Conservation (phyloP, 2,113 vertebrate genomes). For the Nipponia nippon region DNA sequence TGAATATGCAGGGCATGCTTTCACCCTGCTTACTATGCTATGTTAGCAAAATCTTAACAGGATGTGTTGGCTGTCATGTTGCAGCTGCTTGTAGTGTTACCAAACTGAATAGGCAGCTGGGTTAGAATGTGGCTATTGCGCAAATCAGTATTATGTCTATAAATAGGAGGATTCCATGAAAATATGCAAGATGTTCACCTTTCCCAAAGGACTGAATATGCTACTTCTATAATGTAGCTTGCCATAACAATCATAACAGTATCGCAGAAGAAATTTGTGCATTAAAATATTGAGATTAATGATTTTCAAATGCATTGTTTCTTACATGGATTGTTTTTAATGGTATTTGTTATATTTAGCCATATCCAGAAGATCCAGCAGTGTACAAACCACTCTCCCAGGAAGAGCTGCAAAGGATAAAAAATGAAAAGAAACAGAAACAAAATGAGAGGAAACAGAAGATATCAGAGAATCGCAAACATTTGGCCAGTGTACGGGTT, state of each 20-base stretch:
- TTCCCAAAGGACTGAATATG: background rate
- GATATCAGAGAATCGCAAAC: conserved; percentile 98
- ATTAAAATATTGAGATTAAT: background rate
- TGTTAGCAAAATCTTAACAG: background rate
- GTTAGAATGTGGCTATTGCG: background rate
- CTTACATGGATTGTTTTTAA: background rate
- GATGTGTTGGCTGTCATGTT: background rate
- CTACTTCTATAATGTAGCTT: background rate
- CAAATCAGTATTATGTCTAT: background rate
- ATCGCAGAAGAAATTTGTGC: background rate
- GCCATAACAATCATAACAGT: background rate
- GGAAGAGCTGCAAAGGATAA: conserved; percentile 99
- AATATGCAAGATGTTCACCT: background rate
- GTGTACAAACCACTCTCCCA: conserved; percentile 99
- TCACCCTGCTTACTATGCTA: background rate
- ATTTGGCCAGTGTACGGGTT: conserved; percentile 96
- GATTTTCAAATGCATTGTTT: background rate
- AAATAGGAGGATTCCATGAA: background rate
- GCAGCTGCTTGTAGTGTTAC: background rate
- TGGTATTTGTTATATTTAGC: conserved; percentile 75
- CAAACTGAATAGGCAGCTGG: background rate
- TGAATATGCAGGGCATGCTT: background rate
- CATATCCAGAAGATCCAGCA: conserved; percentile 98
- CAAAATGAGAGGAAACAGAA: conserved; percentile 99
- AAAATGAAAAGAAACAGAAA: conserved; percentile 99